phyloP scores from a whole-genome alignment of 2,797 vertebrate genomes.

The Arremon aurantiirostris region DNA sequence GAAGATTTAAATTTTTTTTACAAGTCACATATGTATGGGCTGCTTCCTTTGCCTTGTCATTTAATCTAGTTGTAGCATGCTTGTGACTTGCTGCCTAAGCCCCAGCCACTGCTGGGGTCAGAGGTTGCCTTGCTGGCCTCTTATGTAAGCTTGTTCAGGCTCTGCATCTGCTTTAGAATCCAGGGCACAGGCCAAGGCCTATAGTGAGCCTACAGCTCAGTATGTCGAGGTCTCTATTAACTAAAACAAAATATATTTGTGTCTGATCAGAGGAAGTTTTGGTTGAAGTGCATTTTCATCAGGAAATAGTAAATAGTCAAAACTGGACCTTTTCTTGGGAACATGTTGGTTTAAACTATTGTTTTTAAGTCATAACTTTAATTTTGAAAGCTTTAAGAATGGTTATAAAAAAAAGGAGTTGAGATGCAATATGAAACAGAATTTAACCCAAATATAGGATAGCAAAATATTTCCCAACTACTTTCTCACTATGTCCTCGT shows the following conservation, averaged over 20 bases:
- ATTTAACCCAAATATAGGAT: background rate
- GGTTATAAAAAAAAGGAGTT: background rate
- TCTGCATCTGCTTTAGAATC: conserved; percentile 22
- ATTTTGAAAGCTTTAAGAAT: background rate
- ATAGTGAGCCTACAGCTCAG: background rate
- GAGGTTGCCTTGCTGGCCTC: background rate
- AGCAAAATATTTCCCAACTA: background rate
- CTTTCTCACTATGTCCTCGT: background rate
- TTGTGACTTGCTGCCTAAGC: background rate
- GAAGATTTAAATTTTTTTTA: background rate
- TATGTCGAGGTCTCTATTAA: background rate
- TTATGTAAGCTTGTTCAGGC: background rate
- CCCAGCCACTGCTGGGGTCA: background rate
- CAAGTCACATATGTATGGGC: background rate
- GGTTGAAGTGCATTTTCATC: background rate
- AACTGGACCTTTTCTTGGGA: background rate
- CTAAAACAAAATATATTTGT: background rate
- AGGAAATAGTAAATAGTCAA: background rate
- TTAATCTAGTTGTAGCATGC: background rate
- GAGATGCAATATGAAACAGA: background rate
- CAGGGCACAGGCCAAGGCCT: background rate
- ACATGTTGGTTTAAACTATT: background rate
- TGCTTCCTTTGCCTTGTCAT: background rate
- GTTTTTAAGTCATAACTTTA: background rate
- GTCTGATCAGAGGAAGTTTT: background rate